A percentile compares a stretch with the other conserved stretches of the same genome.
Evolutionary conservation across 2,113 vertebrate genomes (phyloP).

Genomic region (Ibidorhyncha struthersii): DNA sequence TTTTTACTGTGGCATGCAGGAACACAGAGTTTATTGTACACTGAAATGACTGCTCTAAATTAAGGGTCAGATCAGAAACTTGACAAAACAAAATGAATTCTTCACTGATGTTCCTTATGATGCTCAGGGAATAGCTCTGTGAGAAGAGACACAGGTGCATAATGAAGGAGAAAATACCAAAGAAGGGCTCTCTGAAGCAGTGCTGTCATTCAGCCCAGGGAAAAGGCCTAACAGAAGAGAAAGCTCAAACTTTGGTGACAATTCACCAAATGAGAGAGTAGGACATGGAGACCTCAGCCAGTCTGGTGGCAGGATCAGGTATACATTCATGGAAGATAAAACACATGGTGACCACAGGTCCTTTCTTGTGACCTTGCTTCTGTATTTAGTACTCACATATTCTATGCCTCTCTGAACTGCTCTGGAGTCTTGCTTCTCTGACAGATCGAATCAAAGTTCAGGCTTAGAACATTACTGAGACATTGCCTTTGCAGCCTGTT

Average conservation of each 20-base stretch:
- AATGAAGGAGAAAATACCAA: background rate
- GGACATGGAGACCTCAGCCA: background rate
- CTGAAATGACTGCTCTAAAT: slow-evolving; percentile 42
- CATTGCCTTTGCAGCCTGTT: background rate
- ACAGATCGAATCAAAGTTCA: background rate
- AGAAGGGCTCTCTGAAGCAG: background rate
- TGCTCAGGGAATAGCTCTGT: slow-evolving; percentile 29
- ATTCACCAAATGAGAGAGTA: background rate
- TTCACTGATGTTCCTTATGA: background rate
- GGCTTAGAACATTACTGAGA: background rate
- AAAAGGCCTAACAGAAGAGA: background rate
- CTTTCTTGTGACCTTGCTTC: background rate
- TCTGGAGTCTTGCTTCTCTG: background rate
- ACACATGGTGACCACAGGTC: background rate
- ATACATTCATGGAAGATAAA: background rate
- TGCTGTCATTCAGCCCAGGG: background rate
- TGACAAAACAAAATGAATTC: slow-evolving; percentile 48
- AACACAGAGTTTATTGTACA: slow-evolving; percentile 54
- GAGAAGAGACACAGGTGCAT: slow-evolving; percentile 43
- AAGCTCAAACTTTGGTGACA: background rate
- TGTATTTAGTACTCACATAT: background rate
- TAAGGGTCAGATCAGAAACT: slow-evolving; percentile 38
- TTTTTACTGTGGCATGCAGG: background rate
- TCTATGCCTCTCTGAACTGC: background rate
- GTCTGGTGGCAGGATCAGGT: background rate